Evolutionary conservation across 2,113 vertebrate genomes (phyloP).

Genomic region (Eublepharis macularius): DNA sequence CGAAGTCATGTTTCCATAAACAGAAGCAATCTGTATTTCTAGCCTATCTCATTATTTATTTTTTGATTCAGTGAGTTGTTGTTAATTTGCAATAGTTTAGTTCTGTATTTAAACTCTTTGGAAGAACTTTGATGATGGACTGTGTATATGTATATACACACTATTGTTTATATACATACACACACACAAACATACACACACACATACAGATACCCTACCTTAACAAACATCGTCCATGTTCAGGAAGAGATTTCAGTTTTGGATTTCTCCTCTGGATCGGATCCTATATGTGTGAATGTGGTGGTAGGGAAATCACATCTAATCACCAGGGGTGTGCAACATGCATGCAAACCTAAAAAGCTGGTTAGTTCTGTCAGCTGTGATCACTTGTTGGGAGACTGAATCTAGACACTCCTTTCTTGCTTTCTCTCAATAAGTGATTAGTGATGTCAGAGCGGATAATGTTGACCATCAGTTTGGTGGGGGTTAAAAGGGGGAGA

Average conservation of each 20-base stretch:
- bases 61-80: conserved; percentile 76
- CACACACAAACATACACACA: not conserved
- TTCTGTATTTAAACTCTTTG: conserved; percentile 81
- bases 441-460: too few relatives aligned
- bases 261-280: not conserved
- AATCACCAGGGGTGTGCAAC: not conserved
- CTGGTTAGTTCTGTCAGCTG: not conserved
- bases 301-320: not conserved
- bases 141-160: not conserved
- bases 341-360: not conserved
- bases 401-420: not conserved
- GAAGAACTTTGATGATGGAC: conserved; percentile 73
- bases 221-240: not conserved
- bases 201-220: not conserved
- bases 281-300: not conserved
- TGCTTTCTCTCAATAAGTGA: not conserved
- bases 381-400: not conserved
- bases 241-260: not conserved
- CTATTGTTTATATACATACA: not conserved
- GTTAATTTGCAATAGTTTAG: conserved; percentile 69
- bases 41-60: conserved; percentile 80
- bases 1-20: conserved; percentile 68
- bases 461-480: not conserved
- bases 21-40: conserved; percentile 74
- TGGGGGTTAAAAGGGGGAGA: not conserved